Base-by-base conservation (phyloP, 35 echinoderm and acorn worm genomes). In the Apostichopus parvimensis region DNA sequence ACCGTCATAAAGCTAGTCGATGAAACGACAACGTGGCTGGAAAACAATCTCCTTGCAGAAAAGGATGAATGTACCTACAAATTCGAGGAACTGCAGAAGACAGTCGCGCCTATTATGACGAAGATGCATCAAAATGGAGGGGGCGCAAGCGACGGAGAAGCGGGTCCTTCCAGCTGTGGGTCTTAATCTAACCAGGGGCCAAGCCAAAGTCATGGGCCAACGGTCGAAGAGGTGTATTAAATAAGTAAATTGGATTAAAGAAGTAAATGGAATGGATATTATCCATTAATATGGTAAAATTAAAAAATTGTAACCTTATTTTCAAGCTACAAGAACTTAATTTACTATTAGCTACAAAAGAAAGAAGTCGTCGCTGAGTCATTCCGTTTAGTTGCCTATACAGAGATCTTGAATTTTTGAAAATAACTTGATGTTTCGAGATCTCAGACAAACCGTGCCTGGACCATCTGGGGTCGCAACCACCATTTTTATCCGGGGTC, bases 1-100 rank as follows among this genome's bases (percentile, higher is more conserved):
- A 77, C 62, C 53, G 88, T 94, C 14, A 80, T 56, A 4, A 83
- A 84, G 23, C 70, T 57, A 59, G 93, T 91, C 26, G 87, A 94
- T 64, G 93, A 94, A 18, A 72, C 80, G 11, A 91, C 87, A 10
- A 57, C 54, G 14, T 94, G 88, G 88, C 56, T 94, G 20, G 87
- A 94, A 4, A 82, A 64, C 25, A 91, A 94, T 58, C 24, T 22
- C 10, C 9, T 62, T 11, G 93, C 87, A 17, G 24, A 0, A 23
- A 94, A 91, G 55, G 87, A 91, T 11, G 87, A 93, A 73, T 93
- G 12, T 70, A 78, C 23, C 18, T 79, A 78, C 73, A 90, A 91
- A 54, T 45, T 90, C 54, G 72, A 94, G 52, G 73, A 94, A 75
- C 87, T 94, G 8, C 93, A 94, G 79, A 92, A 92, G 77, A 64